A percentile compares a stretch with the other conserved stretches of the same genome.
Conservation (phyloP, 2,113 vertebrate genomes). For the Corvus moneduloides region DNA sequence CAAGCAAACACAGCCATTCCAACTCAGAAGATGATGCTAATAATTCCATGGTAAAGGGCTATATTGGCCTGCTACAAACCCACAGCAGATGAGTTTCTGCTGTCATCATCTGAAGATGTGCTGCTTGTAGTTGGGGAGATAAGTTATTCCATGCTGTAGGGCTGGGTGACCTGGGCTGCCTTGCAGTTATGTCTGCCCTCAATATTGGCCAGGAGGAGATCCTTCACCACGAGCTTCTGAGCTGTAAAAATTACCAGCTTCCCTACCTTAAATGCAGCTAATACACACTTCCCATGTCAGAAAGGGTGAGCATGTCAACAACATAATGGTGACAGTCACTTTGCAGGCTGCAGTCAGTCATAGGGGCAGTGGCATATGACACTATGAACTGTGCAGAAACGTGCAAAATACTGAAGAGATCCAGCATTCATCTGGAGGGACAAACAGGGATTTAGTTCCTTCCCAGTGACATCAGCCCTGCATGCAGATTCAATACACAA, state of each 20-base stretch:
- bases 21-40: not conserved
- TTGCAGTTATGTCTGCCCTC: not conserved
- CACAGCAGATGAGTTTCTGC: not conserved
- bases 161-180: not conserved
- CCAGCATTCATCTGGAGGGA: not conserved
- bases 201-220: not conserved
- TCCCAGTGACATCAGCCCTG: not conserved
- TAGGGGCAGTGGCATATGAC: not conserved
- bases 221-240: not conserved
- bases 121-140: not conserved
- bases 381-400: not conserved
- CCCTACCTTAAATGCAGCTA: not conserved
- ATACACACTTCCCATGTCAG: not conserved
- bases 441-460: not conserved
- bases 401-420: not conserved
- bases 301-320: not conserved
- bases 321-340: not conserved
- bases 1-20: not conserved
- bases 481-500: not conserved
- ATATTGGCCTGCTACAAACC: not conserved
- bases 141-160: not conserved
- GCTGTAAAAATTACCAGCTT: not conserved
- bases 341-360: not conserved
- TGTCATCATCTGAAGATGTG: not conserved
- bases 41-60: not conserved